Evolutionary conservation across 2,113 vertebrate species (phyloP), one percentile per base, ranked within the genome.

Genomic region (Cichladusa arquata): DNA sequence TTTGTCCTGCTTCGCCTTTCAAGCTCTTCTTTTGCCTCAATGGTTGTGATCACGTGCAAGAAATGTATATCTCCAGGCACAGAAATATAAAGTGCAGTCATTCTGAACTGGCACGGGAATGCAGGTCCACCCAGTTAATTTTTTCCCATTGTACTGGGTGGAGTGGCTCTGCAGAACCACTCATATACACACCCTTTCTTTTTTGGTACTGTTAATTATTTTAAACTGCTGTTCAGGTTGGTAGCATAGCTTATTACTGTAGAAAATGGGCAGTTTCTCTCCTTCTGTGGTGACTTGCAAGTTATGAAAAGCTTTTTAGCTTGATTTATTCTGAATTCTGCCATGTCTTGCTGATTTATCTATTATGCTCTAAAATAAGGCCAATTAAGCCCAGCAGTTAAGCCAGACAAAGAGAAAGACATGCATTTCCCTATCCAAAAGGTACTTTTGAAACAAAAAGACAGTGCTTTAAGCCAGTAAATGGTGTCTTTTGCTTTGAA

Each of bases 141-240:
- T 92, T 87, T 94, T 91, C 86, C 61, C 36, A 18, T 70, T 90
- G 38, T 79, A 88, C 45, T 70, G 96, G 93, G 94, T 92, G 94
- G 94, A 93, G 91, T 53, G 88, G 83, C 51, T 88, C 80, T 4
- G 11, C 81, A 90, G 76, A 81, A 56, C 50, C 66, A 16, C 74
- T 86, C 62, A 2, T 19, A 78, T 6, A 81, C 71, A 95, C 90
- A 79, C 91, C 90, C 93, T 88, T 83, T 81, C 90, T 90, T 90
- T 95, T 96, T 95, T 54, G 48, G 95, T 69, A 53, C 72, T 69
- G 66, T 88, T 95, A 94, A 93, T 95, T 96, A 93, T 97, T 88
- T 92, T 88, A 93, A 92, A 67, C 88, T 61, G 57, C 81, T 70
- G 29, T 80, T 91, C 93, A 93, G 94, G 86, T 82, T 74, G 58